These are phyloP conservation scores for Myotis planiceps DNA, from an alignment of 2,797 vertebrate genomes.

Conservation along the genomic window DNA sequence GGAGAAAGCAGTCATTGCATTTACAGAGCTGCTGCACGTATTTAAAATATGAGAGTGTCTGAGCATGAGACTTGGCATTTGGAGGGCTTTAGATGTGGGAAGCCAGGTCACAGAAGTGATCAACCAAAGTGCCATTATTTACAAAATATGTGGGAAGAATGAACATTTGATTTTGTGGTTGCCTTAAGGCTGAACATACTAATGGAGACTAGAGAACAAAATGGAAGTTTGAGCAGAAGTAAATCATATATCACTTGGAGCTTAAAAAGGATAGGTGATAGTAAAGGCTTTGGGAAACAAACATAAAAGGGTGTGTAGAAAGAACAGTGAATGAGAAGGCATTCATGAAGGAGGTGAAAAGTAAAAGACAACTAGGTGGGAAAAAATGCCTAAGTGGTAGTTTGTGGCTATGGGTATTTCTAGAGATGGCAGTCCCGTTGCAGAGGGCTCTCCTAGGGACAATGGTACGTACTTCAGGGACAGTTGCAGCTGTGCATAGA, in stretches of 20 bases:
- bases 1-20: slow-evolving; percentile 29
- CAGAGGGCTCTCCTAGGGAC: not conserved
- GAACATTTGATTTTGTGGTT: slow-evolving; percentile 21
- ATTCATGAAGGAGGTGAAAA: slow-evolving; percentile 37
- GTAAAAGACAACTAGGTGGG: slow-evolving; percentile 10
- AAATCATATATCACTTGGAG: slow-evolving; percentile 48
- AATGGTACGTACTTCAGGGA: not conserved
- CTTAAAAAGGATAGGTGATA: not conserved
- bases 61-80: slow-evolving; percentile 61
- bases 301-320: slow-evolving; percentile 8
- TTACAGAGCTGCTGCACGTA: not conserved
- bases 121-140: slow-evolving; percentile 66
- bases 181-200: slow-evolving; percentile 55
- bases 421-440: not conserved
- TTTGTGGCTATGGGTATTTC: not conserved
- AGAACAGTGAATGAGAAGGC: not conserved
- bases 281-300: slow-evolving; percentile 3
- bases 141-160: slow-evolving; percentile 45
- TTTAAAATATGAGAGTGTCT: slow-evolving; percentile 49
- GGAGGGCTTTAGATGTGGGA: slow-evolving; percentile 41
- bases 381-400: slow-evolving; percentile 22
- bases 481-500: not conserved
- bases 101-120: slow-evolving; percentile 68
- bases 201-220: slow-evolving; percentile 48
- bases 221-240: slow-evolving; percentile 58